Base-by-base conservation (phyloP, 2,888 invertebrate species). In the Xanthorhoe designata region DNA sequence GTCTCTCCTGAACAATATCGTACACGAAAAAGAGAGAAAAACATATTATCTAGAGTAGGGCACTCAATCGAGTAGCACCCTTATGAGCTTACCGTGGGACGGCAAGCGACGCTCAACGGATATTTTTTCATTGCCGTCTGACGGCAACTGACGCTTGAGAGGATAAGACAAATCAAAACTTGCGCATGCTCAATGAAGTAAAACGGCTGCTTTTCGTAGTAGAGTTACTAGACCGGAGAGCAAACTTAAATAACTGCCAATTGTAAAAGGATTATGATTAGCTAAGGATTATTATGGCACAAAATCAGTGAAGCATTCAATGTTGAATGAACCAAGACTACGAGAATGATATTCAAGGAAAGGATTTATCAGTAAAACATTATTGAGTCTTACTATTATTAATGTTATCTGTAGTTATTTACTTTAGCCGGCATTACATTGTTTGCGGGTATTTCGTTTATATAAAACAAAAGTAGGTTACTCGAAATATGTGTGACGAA, bases 401-500 rank as follows among this genome's bases (percentile, higher is more conserved):
- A 9, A 7, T 9, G 10, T 35, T 9, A 13, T 42, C 13, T 42
- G 13, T 42, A 10, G 13, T 13, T 42, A 42, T 13, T 42, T 32
- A 32, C 32, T 42, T 42, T 13, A 42, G 1, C 38, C 32, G 32
- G 1, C 2, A 10, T 42, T 13, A 42, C 38, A 13, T 13, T 42
- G 13, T 42, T 32, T 42, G 38, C 3, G 38, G 13, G 38, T 77
- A 77, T 75, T 76, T 74, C 71, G 73, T 64, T 67, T 57, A 72
- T 66, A 68, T 62, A 68, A 80, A 81, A 79, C 76, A 83, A 86
- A 87, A 86, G 86, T 86, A 80, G 86, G 87, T 84, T 84, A 82
- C 76, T 74, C 64, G 71, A 70, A 74, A 72, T 74, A 76, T 70
- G 77, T 70, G 77, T 86, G 82, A 86, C 76, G 85, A 83, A 85